Conservation (phyloP, 2,797 vertebrate species). For the Danio choprae region DNA sequence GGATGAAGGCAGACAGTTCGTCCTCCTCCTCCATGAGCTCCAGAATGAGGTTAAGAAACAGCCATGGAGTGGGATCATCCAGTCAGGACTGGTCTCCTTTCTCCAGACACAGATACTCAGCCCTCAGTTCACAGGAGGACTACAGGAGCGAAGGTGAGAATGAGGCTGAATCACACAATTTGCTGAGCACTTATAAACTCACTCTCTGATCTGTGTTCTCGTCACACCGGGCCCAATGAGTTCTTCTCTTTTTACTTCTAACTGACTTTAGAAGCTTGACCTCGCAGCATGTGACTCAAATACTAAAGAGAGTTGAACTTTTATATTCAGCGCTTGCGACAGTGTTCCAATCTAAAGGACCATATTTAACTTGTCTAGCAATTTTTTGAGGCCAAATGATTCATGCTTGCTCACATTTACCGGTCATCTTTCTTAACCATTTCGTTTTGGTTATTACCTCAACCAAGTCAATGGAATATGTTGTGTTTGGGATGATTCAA, state of each 20-base stretch:
- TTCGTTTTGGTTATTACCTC: too few species aligned
- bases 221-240: not conserved
- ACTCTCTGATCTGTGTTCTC: not conserved
- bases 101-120: slow-evolving; percentile 79
- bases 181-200: slow-evolving; percentile 6
- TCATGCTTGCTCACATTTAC: not conserved
- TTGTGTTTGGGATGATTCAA: not conserved
- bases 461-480: not conserved
- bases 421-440: not conserved
- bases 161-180: slow-evolving; percentile 36
- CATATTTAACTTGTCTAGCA: not conserved
- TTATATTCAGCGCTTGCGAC: not conserved
- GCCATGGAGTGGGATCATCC: slow-evolving; percentile 70
- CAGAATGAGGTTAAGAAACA: slow-evolving; percentile 80
- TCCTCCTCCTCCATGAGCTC: slow-evolving; percentile 78
- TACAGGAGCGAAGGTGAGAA: slow-evolving; percentile 86
- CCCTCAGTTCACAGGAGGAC: slow-evolving; percentile 85
- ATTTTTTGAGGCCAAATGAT: not conserved
- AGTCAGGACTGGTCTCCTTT: slow-evolving; percentile 82
- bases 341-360: not conserved
- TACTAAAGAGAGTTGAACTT: slow-evolving; percentile 25
- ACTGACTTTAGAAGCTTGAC: slow-evolving; percentile 13
- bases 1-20: slow-evolving; percentile 87
- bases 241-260: slow-evolving; percentile 1
- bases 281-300: not conserved